These are phyloP conservation scores for Mustelus asterias DNA, from an alignment of 2,113 vertebrate species.

Conservation along the genomic window DNA sequence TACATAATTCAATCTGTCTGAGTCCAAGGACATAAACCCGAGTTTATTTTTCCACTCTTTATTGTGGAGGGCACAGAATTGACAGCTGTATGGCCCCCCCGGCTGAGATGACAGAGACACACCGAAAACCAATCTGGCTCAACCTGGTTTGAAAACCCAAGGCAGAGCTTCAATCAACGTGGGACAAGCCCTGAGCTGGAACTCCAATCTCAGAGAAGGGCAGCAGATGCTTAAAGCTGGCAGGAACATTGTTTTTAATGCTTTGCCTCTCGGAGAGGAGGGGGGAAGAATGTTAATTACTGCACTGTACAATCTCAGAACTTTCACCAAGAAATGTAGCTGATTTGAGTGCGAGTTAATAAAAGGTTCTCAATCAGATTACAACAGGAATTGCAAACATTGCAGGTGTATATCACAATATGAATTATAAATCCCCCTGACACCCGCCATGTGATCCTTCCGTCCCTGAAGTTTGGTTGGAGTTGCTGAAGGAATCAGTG, in stretches of 20 bases:
- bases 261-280: background rate
- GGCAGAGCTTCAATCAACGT: background rate
- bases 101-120: background rate
- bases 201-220: background rate
- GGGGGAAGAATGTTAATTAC: background rate
- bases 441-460: background rate
- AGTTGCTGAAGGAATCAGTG: background rate
- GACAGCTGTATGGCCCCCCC: background rate
- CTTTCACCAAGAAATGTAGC: background rate
- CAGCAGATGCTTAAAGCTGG: background rate
- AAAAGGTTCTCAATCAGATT: background rate
- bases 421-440: background rate
- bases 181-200: background rate
- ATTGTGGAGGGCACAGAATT: background rate
- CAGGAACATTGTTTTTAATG: background rate
- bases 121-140: background rate
- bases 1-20: too few relatives aligned
- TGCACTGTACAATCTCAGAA: background rate
- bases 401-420: background rate
- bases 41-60: background rate
- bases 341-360: background rate
- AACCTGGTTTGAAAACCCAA: background rate
- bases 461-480: too few relatives aligned
- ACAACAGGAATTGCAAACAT: background rate
- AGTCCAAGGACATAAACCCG: too few relatives aligned